Base-by-base conservation (phyloP, 2,113 vertebrate genomes). In the Amphiprion ocellaris region DNA sequence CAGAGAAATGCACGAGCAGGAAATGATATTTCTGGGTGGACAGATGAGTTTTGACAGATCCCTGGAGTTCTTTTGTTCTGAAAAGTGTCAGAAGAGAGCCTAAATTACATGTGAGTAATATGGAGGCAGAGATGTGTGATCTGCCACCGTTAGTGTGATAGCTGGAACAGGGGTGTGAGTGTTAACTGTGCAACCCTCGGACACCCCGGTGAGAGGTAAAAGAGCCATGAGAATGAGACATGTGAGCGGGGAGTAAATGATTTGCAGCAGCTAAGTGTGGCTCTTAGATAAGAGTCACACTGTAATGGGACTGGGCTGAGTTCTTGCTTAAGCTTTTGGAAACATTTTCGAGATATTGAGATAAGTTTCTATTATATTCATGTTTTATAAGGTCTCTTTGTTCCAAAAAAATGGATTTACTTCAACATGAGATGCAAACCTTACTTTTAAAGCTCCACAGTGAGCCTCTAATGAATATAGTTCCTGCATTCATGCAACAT, bases 161-260 rank as follows among this genome's bases (percentile, higher is more conserved):
- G 77, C 76, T 86, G 84, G 69, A 84, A 79, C 65, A n/a, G 73
- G 77, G 81, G 77, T 86, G 89, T 89, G 86, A 90, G 73, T 83
- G 86, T 92, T 89, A 90, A 87, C 87, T 82, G 78, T 74, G 52
- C 67, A 73, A 79, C 33, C 64, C 72, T 62, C 17, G 72, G 86
- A 89, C 86, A 60, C 89, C 89, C 90, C 77, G 16, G 84, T 74
- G 87, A 85, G 92, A 90, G 80, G 76, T 84, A 84, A 89, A 89
- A 89, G 77, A 86, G 83, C 85, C 78, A 79, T 76, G 88, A 86
- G 85, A 88, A 76, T 30, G 65, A 89, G 60, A 46, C 71, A 3
- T 53, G 58, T 24, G 83, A 84, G 85, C 60, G 10, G 58, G 69
- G 86, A 75, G 85, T 75, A 74, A 79, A 86, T 89, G 84, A 81